These are phyloP conservation scores for Strigops habroptila DNA, from an alignment of 2,113 vertebrate genomes.

Conservation along the genomic window DNA sequence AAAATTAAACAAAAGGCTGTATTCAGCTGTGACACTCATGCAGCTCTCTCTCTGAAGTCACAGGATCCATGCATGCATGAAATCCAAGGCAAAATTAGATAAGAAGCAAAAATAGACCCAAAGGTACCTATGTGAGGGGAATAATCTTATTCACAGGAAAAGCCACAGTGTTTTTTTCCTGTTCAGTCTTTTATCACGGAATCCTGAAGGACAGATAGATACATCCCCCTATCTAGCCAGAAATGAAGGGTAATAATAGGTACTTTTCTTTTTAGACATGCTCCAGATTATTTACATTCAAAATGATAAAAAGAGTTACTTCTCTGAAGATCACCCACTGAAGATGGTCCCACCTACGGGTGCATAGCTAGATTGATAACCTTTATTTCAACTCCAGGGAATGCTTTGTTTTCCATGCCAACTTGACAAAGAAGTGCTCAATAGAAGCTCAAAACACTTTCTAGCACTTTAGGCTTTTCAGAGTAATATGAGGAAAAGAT, in stretches of 20 bases:
- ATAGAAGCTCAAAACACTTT: neutral
- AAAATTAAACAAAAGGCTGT: neutral
- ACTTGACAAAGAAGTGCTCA: neutral
- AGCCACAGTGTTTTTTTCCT: neutral
- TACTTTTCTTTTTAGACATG: neutral
- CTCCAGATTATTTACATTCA: neutral
- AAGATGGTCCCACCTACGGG: neutral
- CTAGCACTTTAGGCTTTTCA: neutral
- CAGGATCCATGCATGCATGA: neutral
- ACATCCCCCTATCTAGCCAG: neutral
- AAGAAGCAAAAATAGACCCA: neutral
- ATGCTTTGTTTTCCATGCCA: neutral
- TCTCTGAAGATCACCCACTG: neutral
- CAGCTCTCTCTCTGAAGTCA: neutral
- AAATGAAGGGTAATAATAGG: neutral
- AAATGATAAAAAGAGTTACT: neutral
- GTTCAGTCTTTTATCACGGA: neutral
- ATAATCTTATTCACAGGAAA: neutral
- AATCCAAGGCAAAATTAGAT: neutral
- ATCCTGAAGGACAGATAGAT: neutral
- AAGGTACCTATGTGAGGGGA: neutral
- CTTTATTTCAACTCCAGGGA: neutral
- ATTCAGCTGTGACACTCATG: neutral
- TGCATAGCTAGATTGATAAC: accelerated
- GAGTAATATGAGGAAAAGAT: neutral